Evolutionary conservation across 2,888 invertebrate genomes (phyloP).

Genomic region (Tipula helvola): DNA sequence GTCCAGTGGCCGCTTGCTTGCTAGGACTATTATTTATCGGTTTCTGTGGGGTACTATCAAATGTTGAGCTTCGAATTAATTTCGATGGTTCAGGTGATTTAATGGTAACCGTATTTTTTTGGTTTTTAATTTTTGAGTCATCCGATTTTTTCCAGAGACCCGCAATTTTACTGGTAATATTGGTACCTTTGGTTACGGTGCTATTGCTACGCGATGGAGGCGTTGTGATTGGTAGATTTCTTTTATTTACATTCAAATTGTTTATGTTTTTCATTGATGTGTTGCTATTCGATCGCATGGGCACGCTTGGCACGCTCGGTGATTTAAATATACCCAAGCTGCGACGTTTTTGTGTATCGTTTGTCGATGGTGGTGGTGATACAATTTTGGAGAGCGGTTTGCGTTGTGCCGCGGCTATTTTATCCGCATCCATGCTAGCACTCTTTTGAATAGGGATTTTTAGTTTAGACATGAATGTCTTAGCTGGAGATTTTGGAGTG

Average conservation of each 20-base stretch:
- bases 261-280: slow-evolving; percentile 20
- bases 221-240: slow-evolving; percentile 25
- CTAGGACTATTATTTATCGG: neutral
- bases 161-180: slow-evolving; percentile 32
- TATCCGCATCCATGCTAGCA: slow-evolving; percentile 12
- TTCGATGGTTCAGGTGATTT: slow-evolving; percentile 13
- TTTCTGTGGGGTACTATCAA: slow-evolving; percentile 25
- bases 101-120: slow-evolving; percentile 12
- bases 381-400: slow-evolving; percentile 17
- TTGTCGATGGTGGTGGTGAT: slow-evolving; percentile 23
- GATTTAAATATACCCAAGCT: slow-evolving; percentile 19
- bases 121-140: slow-evolving; percentile 15
- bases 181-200: slow-evolving; percentile 20
- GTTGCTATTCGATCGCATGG: slow-evolving; percentile 34
- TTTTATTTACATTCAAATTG: slow-evolving; percentile 21
- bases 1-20: neutral
- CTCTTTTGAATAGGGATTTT: slow-evolving; percentile 34
- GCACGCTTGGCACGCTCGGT: slow-evolving; percentile 21
- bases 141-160: slow-evolving; percentile 28
- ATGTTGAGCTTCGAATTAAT: slow-evolving; percentile 32
- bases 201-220: slow-evolving; percentile 29
- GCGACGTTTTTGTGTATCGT: slow-evolving; percentile 17
- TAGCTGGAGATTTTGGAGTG: slow-evolving; percentile 16
- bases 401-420: slow-evolving; percentile 32
- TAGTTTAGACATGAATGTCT: slow-evolving; percentile 22